Evolutionary conservation across 2,888 invertebrate genomes (phyloP).

Genomic region (Drosophila setosimentum): DNA sequence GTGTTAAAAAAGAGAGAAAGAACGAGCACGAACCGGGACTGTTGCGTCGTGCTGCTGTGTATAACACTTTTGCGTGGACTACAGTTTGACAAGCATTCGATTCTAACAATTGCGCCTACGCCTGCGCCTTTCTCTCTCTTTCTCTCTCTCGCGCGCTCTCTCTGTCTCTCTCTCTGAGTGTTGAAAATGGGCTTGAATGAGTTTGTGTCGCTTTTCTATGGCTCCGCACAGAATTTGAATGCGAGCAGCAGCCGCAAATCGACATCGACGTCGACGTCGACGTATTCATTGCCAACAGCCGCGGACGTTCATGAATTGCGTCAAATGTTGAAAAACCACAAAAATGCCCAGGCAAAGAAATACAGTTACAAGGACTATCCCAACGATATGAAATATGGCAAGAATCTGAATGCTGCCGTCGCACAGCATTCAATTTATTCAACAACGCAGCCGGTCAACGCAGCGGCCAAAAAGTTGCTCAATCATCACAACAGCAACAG

Average conservation of each 20-base stretch:
- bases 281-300: slow-evolving; percentile 71
- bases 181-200: slow-evolving; percentile 84
- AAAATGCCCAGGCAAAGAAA: slow-evolving; percentile 81
- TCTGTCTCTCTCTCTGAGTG: background rate
- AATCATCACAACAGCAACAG: slow-evolving; percentile 23
- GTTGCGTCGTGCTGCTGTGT: slow-evolving; percentile 28
- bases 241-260: slow-evolving; percentile 64
- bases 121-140: slow-evolving; percentile 31
- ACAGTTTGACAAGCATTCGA: slow-evolving; percentile 57
- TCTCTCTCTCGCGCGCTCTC: background rate
- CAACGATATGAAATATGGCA: slow-evolving; percentile 77
- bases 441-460: slow-evolving; percentile 26
- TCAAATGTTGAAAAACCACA: slow-evolving; percentile 83
- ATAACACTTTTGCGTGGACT: slow-evolving; percentile 53
- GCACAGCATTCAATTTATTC: slow-evolving; percentile 37
- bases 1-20: slow-evolving; percentile 11
- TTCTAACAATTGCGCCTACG: slow-evolving; percentile 37
- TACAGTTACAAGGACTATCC: slow-evolving; percentile 81
- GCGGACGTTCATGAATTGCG: slow-evolving; percentile 76
- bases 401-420: slow-evolving; percentile 54
- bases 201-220: slow-evolving; percentile 85
- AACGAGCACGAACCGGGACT: slow-evolving; percentile 3
- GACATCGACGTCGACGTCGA: slow-evolving; percentile 64
- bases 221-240: slow-evolving; percentile 82
- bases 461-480: slow-evolving; percentile 59